These are phyloP conservation scores for Eupsilia transversa DNA, from an alignment of 2,888 invertebrate genomes.

Conservation along the genomic window DNA sequence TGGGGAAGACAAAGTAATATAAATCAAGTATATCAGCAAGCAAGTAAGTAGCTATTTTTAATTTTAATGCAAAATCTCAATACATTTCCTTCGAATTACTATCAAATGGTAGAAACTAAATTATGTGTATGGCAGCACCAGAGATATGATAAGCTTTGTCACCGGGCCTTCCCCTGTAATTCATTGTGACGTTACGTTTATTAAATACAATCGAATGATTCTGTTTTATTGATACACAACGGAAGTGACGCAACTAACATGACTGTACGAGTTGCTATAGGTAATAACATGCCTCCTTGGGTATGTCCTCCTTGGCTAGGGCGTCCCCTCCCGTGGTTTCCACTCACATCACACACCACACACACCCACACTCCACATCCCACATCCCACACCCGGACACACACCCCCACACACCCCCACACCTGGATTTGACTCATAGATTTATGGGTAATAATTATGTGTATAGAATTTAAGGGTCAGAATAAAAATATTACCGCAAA, in stretches of 20 bases:
- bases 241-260: background rate
- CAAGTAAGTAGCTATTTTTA: background rate
- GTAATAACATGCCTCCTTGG: background rate
- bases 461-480: no score
- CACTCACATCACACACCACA: no score
- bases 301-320: no score
- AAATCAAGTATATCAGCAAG: background rate
- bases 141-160: background rate
- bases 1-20: no score
- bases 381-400: no score
- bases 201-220: background rate
- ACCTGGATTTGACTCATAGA: no score
- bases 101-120: constrained; percentile 34
- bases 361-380: no score
- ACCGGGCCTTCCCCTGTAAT: constrained; percentile 36
- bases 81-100: background rate
- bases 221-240: constrained; percentile 6
- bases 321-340: no score
- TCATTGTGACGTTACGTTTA: constrained; percentile 8
- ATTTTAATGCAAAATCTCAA: background rate
- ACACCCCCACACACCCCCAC: no score
- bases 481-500: no score
- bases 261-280: background rate
- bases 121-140: constrained; percentile 13
- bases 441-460: no score